phyloP scores from a whole-genome alignment of 2,797 vertebrate species.

The Molothrus aeneus region DNA sequence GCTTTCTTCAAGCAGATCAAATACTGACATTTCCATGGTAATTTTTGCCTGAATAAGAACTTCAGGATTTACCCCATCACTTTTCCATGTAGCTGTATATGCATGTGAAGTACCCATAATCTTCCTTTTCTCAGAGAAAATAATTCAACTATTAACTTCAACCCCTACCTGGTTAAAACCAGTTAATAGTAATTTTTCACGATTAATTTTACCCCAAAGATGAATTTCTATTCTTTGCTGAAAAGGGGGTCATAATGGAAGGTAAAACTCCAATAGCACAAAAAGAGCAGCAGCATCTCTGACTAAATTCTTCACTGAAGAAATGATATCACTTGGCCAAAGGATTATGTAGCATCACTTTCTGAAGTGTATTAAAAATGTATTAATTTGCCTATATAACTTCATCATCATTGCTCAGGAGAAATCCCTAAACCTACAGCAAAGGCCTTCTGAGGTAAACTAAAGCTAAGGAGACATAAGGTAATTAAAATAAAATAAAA shows the following conservation, averaged over 20 bases:
- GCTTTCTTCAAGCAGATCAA: not conserved
- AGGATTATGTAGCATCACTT: slow-evolving; percentile 20
- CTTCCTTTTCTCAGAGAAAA: not conserved
- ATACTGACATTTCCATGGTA: not conserved
- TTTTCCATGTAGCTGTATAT: not conserved
- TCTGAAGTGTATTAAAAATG: slow-evolving; percentile 42
- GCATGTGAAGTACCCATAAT: not conserved
- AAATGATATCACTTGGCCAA: slow-evolving; percentile 19
- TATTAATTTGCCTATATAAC: slow-evolving; percentile 36
- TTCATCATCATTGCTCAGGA: not conserved
- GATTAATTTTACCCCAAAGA: slow-evolving; percentile 7
- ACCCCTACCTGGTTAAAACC: not conserved
- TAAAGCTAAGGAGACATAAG: not conserved
- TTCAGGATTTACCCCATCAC: not conserved
- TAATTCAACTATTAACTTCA: not conserved
- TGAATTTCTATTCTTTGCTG: not conserved
- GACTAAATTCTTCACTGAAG: not conserved
- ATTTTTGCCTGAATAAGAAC: not conserved
- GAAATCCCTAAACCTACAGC: slow-evolving; percentile 29
- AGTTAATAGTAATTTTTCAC: not conserved
- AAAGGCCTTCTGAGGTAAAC: slow-evolving; percentile 39
- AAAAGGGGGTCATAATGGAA: not conserved
- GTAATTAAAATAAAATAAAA: slow-evolving; percentile 12
- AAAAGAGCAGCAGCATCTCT: not conserved
- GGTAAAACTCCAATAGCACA: not conserved